A percentile compares a stretch with the other conserved stretches of the same genome.
phyloP scores from a whole-genome alignment of 1,140 invertebrate species.

The Lycorma delicatula region DNA sequence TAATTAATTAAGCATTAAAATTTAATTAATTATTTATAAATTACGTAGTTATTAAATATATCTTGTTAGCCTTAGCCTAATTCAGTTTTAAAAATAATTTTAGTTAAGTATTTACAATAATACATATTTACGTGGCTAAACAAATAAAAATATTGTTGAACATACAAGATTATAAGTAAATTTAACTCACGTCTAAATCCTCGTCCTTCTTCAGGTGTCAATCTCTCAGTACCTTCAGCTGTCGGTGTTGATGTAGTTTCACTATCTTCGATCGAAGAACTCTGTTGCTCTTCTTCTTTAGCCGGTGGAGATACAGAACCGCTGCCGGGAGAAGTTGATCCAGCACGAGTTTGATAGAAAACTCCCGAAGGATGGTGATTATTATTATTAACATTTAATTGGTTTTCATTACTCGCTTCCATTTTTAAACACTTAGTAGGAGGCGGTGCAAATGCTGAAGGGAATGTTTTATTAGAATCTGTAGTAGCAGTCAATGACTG shows the following conservation, averaged over 20 bases:
- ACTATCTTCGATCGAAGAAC: conserved; percentile 41
- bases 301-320: conserved; percentile 40
- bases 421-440: conserved; percentile 46
- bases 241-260: conserved; percentile 45
- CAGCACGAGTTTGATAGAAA: conserved; percentile 37
- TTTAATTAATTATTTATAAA: no score
- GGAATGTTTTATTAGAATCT: conserved; percentile 42
- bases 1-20: no score
- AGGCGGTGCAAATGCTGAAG: conserved; percentile 45
- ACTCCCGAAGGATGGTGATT: conserved; percentile 33
- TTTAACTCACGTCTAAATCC: conserved; percentile 44
- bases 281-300: conserved; percentile 29
- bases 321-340: conserved; percentile 41
- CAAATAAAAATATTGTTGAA: no score
- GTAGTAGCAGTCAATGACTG: conserved; percentile 31
- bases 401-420: conserved; percentile 35
- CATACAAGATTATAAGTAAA: not conserved
- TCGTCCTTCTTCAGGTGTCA: conserved; percentile 45
- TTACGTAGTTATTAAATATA: no score
- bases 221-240: conserved; percentile 46
- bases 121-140: no score
- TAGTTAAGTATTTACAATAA: no score
- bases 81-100: no score
- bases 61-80: no score
- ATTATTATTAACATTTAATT: not conserved